These are phyloP conservation scores for Ceryle rudis DNA, from an alignment of 2,797 vertebrate genomes.

Conservation along the genomic window DNA sequence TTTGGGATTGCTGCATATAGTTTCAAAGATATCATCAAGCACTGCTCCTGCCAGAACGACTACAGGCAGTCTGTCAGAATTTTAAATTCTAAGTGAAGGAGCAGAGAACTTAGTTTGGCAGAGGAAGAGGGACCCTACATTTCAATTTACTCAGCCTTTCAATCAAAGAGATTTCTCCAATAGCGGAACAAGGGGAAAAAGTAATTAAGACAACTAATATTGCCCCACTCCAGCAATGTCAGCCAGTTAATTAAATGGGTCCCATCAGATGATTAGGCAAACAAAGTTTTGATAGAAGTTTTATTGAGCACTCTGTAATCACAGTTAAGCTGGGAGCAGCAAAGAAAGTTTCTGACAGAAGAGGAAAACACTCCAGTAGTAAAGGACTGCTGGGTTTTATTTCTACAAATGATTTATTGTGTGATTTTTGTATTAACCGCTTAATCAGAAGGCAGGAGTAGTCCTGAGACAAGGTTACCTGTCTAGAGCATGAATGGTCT, in stretches of 20 bases:
- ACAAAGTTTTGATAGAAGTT: constrained; percentile 67
- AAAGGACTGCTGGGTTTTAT: neutral
- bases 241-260: constrained; percentile 63
- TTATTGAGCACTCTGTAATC: constrained; percentile 29
- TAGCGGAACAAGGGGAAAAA: neutral
- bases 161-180: constrained; percentile 58
- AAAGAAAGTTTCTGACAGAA: neutral
- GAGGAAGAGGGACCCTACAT: neutral
- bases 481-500: neutral
- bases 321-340: neutral
- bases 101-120: neutral
- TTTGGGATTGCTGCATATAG: neutral
- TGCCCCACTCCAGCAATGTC: constrained; percentile 51
- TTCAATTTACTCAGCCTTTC: constrained; percentile 51
- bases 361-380: neutral
- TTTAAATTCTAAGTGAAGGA: neutral
- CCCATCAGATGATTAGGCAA: constrained; percentile 65
- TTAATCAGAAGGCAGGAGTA: neutral
- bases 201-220: constrained; percentile 73
- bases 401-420: neutral
- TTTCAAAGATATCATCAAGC: constrained; percentile 66
- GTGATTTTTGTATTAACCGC: neutral
- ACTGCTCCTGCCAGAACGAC: constrained; percentile 1
- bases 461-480: neutral
- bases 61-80: neutral